Percentiles rank a stretch among this genome's conserved stretches.
These are phyloP conservation scores for Capitella teleta DNA, from an alignment of 1,140 invertebrate species.

Conservation along the genomic window DNA sequence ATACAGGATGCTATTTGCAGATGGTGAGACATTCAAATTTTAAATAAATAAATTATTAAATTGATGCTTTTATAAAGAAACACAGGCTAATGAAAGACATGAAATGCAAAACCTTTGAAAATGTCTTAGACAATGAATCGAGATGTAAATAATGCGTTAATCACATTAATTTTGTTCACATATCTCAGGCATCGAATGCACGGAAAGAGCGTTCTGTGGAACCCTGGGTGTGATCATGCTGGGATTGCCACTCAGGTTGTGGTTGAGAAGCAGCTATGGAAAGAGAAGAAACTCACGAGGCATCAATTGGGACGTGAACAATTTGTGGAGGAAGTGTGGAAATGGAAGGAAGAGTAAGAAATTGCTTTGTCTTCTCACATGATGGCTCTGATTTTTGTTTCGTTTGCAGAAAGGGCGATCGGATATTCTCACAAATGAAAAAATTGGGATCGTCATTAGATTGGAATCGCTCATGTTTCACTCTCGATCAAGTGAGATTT, in stretches of 20 bases:
- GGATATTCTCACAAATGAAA: constrained; percentile 85
- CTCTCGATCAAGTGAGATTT: constrained; percentile 68
- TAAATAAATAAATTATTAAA: background rate
- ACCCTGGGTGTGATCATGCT: constrained; percentile 98
- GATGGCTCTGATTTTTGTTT: background rate
- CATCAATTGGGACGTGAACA: constrained; percentile 89
- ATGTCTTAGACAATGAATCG: too few species aligned
- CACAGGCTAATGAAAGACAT: background rate
- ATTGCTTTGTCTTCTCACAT: background rate
- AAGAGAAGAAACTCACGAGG: constrained; percentile 50
- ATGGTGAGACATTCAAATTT: constrained; percentile 46
- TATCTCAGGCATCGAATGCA: constrained; percentile 71
- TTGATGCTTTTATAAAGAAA: background rate
- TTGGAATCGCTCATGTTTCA: constrained; percentile 86
- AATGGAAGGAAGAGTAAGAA: constrained; percentile 77
- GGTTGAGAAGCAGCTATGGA: constrained; percentile 65
- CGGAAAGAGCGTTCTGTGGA: constrained; percentile 83
- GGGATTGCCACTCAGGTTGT: constrained; percentile 97
- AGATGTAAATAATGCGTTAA: too few species aligned
- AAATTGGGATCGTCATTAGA: constrained; percentile 85
- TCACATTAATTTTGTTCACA: background rate
- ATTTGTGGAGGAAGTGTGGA: constrained; percentile 74
- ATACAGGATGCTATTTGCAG: constrained; percentile 88
- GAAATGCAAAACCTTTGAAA: too few species aligned
- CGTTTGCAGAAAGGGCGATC: constrained; percentile 49